Evolutionary conservation across 2,113 vertebrate species (phyloP).

Genomic region (Elephantulus edwardii): DNA sequence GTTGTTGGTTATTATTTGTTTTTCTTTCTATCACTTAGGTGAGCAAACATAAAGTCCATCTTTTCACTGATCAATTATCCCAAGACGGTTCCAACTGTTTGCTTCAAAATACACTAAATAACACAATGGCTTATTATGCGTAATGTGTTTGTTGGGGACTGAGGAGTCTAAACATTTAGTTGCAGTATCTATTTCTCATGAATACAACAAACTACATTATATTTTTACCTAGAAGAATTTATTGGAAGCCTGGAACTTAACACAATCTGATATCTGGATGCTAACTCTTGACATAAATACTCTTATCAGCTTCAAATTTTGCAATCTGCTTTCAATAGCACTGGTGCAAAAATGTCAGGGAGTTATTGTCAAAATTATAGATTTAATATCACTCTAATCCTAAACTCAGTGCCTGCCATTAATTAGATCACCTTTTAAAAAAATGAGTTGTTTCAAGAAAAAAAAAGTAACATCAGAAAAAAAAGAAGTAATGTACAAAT

Average conservation of each 20-base stretch:
- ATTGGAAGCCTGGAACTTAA: background rate
- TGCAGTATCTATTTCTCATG: background rate
- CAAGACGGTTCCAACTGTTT: background rate
- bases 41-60: background rate
- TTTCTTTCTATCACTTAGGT: background rate
- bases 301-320: background rate
- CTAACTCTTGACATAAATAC: background rate
- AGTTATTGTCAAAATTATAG: constrained; percentile 32
- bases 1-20: background rate
- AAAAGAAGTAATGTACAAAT: constrained; percentile 45
- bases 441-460: constrained; percentile 3
- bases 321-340: constrained; percentile 6
- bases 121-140: background rate
- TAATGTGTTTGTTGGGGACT: background rate
- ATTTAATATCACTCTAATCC: background rate
- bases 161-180: background rate
- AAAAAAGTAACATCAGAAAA: constrained; percentile 2
- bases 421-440: constrained; percentile 36
- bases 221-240: background rate
- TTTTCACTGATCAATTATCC: background rate
- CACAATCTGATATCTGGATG: background rate
- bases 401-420: background rate
- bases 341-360: background rate
- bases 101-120: background rate
- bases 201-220: background rate